Base-by-base conservation (phyloP, 2,888 invertebrate genomes). In the Drosophila sordidapex region DNA sequence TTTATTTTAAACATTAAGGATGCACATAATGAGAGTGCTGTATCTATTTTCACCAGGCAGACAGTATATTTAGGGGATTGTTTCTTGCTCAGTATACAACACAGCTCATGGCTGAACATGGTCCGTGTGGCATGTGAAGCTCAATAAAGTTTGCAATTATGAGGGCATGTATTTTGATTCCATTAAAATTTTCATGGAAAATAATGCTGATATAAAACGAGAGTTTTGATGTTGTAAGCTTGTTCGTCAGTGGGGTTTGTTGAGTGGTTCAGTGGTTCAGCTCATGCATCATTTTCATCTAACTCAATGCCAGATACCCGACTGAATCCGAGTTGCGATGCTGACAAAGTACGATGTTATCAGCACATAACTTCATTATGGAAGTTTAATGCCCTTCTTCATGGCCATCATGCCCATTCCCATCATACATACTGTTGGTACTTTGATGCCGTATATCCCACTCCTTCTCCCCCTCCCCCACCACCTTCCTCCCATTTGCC, bases 341-440 rank as follows among this genome's bases (percentile, higher is more conserved):
- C 77, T 77, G 82, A 87, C 85, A 87, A 87, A 87, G 75, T 84
- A 84, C 74, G 85, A 82, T 83, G 84, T 82, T 81, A 89, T 85
- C 85, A 85, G 83, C 78, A 84, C 81, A 85, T 90, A 91, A 91
- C 91, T 91, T 91, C 87, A 90, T 91, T 90, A 91, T 75, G 82
- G 79, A 89, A 91, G 85, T 90, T 89, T 82, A 70, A 70, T 73
- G 78, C 65, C 70, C 69, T 67, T 54, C 51, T 58, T 21, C 46
- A 46, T 27, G 46, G 25, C 48, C 53, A 48, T 40, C 64, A 35
- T 29, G 29, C 36, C 36, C 27, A 36, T n/a, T 13, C 40, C 15
- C 13, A 48, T 21, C 52, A 59, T 54, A 57, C 59, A 63, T 54
- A 62, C 67, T 76, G 65, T 49, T 63, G 60, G 68, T 65, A 70